Base-by-base conservation (phyloP, 2,113 vertebrate genomes). In the Aspidoscelis tigris region DNA sequence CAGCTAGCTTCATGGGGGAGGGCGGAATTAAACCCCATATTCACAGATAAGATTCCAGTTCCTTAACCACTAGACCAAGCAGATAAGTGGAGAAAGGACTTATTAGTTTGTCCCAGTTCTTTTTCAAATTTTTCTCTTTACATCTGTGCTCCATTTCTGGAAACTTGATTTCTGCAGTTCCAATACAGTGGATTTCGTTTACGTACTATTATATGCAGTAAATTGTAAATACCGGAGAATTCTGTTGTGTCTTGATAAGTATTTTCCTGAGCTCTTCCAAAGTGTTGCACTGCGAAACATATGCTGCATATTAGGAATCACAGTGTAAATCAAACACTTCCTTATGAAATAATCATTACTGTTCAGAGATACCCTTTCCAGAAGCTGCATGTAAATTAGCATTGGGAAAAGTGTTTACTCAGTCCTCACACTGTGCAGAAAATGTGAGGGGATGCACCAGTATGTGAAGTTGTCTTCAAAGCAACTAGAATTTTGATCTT, bases 211-310 rank as follows among this genome's bases (percentile, higher is more conserved):
- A n/a, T 24, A 10, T 12, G 47, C 61, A 76, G 10, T 20, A 18
- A 76, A 22, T 9, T 39, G 11, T 41, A 41, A 47, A 50, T 7
- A 41, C 69, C 69, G 74, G n/a, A 22, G 14, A 74, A 82, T 16
- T 74, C 18, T 75, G 18, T 75, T 18, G 47, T 82, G 8, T 58
- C 71, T 77, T 77, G 7, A 78, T 0, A 26, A 33, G 83, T 43
- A 18, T 86, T 91, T 70, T 89, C 44, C 88, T n/a, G 16, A 64
- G 81, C 69, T 16, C 10, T 81, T 78, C 82, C 44, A 82, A 82
- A 90, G 78, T 87, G 81, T 82, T 39, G 21, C 53, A 53, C 8
- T 18, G 3, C 78, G n/a, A 53, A 77, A 3, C 0, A 0, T 58
- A 64, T 80, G 71, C 71, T 76, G 39, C 47, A 80, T 47, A 88